Conservation (phyloP, 2,797 vertebrate genomes). For the Aeoliscus strigatus region DNA sequence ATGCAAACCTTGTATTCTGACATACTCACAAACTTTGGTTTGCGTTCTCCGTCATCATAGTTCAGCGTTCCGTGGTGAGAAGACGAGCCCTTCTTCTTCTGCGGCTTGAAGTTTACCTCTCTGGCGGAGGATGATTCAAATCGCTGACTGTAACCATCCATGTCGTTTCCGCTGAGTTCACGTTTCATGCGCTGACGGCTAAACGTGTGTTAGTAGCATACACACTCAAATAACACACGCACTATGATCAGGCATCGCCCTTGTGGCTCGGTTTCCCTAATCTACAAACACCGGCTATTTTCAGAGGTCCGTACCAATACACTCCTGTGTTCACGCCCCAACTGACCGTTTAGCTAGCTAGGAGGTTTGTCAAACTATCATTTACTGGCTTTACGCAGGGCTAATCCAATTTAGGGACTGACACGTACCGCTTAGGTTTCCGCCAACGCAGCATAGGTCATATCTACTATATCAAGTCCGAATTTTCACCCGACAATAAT, state of each 20-base stretch:
- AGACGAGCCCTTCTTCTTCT: constrained; percentile 62
- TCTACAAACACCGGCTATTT: too few species aligned
- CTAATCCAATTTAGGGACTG: constrained; percentile 66
- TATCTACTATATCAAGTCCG: too few species aligned
- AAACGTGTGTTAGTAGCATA: too few species aligned
- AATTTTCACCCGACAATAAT: too few species aligned
- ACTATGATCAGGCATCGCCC: too few species aligned
- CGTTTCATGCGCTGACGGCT: too few species aligned
- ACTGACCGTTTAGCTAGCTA: constrained; percentile 12
- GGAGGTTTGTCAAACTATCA: constrained; percentile 36
- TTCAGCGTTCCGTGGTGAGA: constrained; percentile 20
- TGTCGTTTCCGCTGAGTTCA: constrained; percentile 15
- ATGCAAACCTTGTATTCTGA: too few species aligned
- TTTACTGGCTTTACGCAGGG: constrained; percentile 40
- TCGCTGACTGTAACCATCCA: constrained; percentile 56
- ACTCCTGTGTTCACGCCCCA: too few species aligned
- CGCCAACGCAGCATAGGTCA: constrained; percentile 3
- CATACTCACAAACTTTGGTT: constrained; percentile 75
- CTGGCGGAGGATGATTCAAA: constrained; percentile 48
- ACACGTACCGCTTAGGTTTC: constrained; percentile 32
- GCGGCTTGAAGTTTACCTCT: constrained; percentile 58
- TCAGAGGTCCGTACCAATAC: too few species aligned
- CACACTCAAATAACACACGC: too few species aligned
- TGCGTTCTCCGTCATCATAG: constrained; percentile 65
- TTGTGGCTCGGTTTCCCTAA: too few species aligned